phyloP scores from a whole-genome alignment of 2,888 invertebrate genomes.

The Margaritifera margaritifera region DNA sequence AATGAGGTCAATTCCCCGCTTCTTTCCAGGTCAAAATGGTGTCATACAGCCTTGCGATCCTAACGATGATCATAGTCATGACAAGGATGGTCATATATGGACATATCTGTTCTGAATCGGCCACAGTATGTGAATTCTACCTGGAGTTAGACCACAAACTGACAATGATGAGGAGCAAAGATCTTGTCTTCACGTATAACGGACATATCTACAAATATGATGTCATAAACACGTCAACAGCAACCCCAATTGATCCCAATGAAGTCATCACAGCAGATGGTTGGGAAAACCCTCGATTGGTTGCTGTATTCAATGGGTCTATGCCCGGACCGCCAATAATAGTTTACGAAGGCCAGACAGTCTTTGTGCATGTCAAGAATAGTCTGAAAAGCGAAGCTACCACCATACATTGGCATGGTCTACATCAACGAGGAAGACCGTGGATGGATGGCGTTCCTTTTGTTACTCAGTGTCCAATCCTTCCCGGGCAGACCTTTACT shows the following conservation, averaged over 20 bases:
- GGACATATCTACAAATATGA: slow-evolving; percentile 49
- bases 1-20: no score
- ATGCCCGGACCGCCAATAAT: slow-evolving; percentile 62
- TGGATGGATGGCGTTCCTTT: slow-evolving; percentile 63
- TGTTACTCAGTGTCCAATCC: slow-evolving; percentile 66
- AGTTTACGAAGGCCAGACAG: slow-evolving; percentile 59
- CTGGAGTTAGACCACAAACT: slow-evolving; percentile 35
- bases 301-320: slow-evolving; percentile 55
- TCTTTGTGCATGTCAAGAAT: slow-evolving; percentile 56
- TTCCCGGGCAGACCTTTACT: slow-evolving; percentile 57
- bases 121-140: slow-evolving; percentile 37
- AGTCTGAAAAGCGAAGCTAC: slow-evolving; percentile 42
- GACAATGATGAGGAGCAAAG: slow-evolving; percentile 48
- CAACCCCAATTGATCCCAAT: slow-evolving; percentile 29
- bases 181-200: slow-evolving; percentile 35
- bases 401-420: slow-evolving; percentile 67
- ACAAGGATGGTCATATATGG: no score
- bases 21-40: no score
- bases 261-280: slow-evolving; percentile 62
- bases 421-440: slow-evolving; percentile 54
- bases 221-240: slow-evolving; percentile 34
- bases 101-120: no score
- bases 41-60: no score
- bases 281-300: slow-evolving; percentile 40
- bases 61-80: no score